Percentiles rank a stretch among this genome's conserved stretches.
Conservation (phyloP, 37 sponge, comb jelly and placozoan species). For the Tethya wilhelma region DNA sequence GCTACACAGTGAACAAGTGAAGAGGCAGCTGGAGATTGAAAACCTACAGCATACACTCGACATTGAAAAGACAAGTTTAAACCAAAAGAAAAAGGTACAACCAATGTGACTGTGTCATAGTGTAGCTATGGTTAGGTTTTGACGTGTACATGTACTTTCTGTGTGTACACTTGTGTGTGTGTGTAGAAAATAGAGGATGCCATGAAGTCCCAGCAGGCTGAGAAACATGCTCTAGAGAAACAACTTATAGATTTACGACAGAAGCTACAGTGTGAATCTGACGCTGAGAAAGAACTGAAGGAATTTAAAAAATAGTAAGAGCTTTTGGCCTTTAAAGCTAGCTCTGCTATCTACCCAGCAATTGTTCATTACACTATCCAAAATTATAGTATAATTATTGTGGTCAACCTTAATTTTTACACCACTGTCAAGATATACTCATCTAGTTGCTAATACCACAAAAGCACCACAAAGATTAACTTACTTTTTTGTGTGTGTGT, state of each 20-base stretch:
- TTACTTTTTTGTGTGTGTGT: not conserved
- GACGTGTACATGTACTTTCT: not conserved
- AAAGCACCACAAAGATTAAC: not conserved
- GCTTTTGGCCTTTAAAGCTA: too few relatives aligned
- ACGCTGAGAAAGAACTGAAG: not conserved
- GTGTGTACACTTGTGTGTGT: not conserved
- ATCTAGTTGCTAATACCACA: not conserved
- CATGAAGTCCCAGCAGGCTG: conserved; percentile 46
- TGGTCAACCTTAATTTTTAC: not conserved
- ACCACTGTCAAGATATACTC: not conserved
- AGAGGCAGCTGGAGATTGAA: conserved; percentile 56
- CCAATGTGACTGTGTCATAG: not conserved
- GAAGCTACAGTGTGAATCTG: conserved; percentile 11
- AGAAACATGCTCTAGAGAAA: conserved; percentile 61
- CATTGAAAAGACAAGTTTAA: conserved; percentile 43
- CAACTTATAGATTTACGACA: conserved; percentile 26
- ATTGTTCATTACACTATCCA: not conserved
- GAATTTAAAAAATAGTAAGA: conserved; percentile 14
- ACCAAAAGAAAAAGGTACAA: conserved; percentile 57
- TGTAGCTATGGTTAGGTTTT: not conserved
- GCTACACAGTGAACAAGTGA: conserved; percentile 54
- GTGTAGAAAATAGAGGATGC: conserved; percentile 48
- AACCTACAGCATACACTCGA: conserved; percentile 50
- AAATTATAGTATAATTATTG: not conserved
- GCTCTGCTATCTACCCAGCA: not conserved